Percentiles rank a stretch among this genome's conserved stretches.
Evolutionary conservation across 2,797 vertebrate species (phyloP).

Genomic region (Pampus argenteus): DNA sequence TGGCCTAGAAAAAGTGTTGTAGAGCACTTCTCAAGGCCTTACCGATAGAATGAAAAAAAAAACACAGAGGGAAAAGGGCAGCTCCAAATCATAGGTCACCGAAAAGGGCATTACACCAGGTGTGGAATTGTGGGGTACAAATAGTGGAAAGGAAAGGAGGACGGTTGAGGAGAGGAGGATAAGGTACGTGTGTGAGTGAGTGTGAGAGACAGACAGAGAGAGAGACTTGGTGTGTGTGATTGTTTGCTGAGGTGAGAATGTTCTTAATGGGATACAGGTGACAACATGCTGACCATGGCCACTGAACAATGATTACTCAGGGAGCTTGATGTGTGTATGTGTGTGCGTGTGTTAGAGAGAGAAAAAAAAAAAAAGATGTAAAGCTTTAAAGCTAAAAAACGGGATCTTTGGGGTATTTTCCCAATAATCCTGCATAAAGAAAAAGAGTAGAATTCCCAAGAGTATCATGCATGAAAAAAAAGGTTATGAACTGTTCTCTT

Average conservation of each 20-base stretch:
- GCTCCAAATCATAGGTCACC: constrained; percentile 48
- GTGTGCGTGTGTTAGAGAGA: constrained; percentile 13
- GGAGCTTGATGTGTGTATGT: constrained; percentile 55
- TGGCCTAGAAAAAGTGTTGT: constrained; percentile 36
- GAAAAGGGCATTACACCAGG: constrained; percentile 59
- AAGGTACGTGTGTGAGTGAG: constrained; percentile 37
- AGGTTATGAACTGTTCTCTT: constrained; percentile 31
- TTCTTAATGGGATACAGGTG: constrained; percentile 86
- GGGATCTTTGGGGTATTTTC: constrained; percentile 15
- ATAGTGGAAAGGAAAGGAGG: constrained; percentile 49
- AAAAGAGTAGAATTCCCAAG: constrained; percentile 12
- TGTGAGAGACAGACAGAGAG: constrained; percentile 9
- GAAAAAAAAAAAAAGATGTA: neutral
- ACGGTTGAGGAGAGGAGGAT: constrained; percentile 59
- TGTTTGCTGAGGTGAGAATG: constrained; percentile 82
- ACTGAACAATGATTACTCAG: constrained; percentile 81
- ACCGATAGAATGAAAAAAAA: constrained; percentile 20
- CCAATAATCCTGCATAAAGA: constrained; percentile 21
- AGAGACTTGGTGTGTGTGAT: constrained; percentile 59
- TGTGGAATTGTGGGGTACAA: constrained; percentile 64
- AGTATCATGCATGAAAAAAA: constrained; percentile 14
- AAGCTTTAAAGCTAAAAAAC: constrained; percentile 10
- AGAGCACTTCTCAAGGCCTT: constrained; percentile 54
- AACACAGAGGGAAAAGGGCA: constrained; percentile 42
- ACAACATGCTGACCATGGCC: constrained; percentile 85